Evolutionary conservation across 1,140 invertebrate genomes (phyloP).

Genomic region (Pseudomyrmex flavicornis): DNA sequence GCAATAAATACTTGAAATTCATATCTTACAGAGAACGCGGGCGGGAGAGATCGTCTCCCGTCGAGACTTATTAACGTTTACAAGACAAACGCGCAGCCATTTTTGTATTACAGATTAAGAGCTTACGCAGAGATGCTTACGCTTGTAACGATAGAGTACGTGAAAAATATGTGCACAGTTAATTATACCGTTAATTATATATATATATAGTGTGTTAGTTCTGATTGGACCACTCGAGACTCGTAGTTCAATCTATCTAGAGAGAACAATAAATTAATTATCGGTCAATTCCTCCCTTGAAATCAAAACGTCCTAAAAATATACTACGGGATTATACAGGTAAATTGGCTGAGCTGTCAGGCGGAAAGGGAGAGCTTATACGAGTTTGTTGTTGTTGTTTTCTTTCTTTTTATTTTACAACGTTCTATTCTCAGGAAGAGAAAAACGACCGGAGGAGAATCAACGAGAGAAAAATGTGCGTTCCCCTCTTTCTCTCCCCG

Average conservation of each 20-base stretch:
- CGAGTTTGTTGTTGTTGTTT: too few species aligned
- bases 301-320: slow-evolving; percentile 5
- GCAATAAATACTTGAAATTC: slow-evolving; percentile 51
- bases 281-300: neutral
- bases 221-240: slow-evolving; percentile 43
- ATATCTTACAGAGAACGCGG: slow-evolving; percentile 10
- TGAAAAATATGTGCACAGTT: neutral
- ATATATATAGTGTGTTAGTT: slow-evolving; percentile 24
- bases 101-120: slow-evolving; percentile 15
- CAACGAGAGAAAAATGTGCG: slow-evolving; percentile 3
- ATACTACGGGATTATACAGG: neutral
- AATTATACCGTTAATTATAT: slow-evolving; percentile 17
- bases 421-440: neutral
- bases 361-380: too few species aligned
- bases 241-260: slow-evolving; percentile 10
- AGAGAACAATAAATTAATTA: slow-evolving; percentile 28
- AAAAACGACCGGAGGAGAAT: neutral
- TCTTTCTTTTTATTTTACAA: too few species aligned
- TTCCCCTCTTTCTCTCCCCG: neutral
- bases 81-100: slow-evolving; percentile 14
- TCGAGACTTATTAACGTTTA: slow-evolving; percentile 21
- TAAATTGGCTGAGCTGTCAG: neutral
- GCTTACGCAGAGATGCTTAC: slow-evolving; percentile 23
- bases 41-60: neutral
- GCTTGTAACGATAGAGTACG: neutral